These are phyloP conservation scores for Actinemys pallida DNA, from an alignment of 2,113 vertebrate genomes.

Conservation along the genomic window DNA sequence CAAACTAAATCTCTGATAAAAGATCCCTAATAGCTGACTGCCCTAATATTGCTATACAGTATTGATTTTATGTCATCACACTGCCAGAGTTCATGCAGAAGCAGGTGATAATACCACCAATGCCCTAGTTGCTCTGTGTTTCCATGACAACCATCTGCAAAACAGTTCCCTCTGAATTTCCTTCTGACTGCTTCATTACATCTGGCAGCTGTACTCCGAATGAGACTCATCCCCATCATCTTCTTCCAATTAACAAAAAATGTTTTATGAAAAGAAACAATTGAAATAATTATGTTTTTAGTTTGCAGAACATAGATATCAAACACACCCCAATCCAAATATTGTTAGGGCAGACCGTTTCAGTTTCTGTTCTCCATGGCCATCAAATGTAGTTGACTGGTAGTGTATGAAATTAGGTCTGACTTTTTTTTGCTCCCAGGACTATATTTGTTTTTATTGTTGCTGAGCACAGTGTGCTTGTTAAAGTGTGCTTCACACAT, in stretches of 20 bases:
- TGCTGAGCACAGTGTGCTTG: background rate
- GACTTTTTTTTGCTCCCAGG: background rate
- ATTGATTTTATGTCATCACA: background rate
- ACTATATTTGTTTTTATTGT: background rate
- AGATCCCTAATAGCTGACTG: background rate
- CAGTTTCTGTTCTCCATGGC: background rate
- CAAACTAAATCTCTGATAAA: background rate
- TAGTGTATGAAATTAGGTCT: background rate
- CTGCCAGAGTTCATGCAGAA: background rate
- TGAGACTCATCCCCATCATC: background rate
- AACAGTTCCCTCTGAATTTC: conserved; percentile 2
- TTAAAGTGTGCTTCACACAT: background rate
- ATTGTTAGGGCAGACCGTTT: background rate
- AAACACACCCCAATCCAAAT: background rate
- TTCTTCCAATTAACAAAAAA: background rate
- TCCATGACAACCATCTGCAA: conserved; percentile 68
- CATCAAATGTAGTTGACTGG: accelerated
- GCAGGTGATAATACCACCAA: background rate
- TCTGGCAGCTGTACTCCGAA: background rate
- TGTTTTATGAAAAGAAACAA: background rate
- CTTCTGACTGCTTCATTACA: background rate
- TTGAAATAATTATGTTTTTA: background rate
- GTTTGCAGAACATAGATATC: background rate
- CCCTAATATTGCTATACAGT: background rate
- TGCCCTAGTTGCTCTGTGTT: conserved; percentile 73